Conservation (phyloP, 2,797 vertebrate genomes). For the Anas georgica region DNA sequence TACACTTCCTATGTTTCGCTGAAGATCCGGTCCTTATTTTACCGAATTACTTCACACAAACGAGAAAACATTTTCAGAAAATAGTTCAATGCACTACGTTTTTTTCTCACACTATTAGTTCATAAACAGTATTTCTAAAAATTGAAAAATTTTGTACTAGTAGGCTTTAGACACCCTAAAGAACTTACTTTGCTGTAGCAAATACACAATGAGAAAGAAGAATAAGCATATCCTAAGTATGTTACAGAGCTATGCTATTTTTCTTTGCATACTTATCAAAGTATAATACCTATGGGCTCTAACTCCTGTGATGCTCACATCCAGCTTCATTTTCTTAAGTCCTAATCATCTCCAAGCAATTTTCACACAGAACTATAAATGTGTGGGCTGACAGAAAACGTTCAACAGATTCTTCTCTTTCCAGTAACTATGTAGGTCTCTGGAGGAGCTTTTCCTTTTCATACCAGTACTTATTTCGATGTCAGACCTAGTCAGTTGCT, state of each 20-base stretch:
- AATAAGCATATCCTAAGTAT: neutral
- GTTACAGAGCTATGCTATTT: neutral
- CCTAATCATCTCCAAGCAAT: neutral
- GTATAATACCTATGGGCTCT: neutral
- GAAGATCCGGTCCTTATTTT: neutral
- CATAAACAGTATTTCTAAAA: neutral
- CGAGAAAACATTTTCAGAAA: neutral
- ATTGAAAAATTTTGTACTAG: neutral
- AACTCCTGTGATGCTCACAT: neutral
- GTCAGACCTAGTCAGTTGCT: neutral
- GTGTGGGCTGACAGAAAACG: neutral
- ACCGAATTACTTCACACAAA: neutral
- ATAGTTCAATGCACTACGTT: neutral
- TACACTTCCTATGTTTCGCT: neutral
- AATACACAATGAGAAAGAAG: neutral
- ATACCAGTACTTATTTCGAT: too few relatives aligned
- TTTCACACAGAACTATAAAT: neutral
- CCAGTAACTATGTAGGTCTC: neutral
- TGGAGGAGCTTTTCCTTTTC: neutral
- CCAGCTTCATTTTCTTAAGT: neutral
- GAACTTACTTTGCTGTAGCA: neutral
- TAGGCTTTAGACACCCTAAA: neutral
- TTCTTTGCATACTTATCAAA: neutral
- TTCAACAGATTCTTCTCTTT: neutral
- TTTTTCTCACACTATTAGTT: neutral